Conservation (phyloP, 2,797 vertebrate species). For the Pangasius larnaudii region DNA sequence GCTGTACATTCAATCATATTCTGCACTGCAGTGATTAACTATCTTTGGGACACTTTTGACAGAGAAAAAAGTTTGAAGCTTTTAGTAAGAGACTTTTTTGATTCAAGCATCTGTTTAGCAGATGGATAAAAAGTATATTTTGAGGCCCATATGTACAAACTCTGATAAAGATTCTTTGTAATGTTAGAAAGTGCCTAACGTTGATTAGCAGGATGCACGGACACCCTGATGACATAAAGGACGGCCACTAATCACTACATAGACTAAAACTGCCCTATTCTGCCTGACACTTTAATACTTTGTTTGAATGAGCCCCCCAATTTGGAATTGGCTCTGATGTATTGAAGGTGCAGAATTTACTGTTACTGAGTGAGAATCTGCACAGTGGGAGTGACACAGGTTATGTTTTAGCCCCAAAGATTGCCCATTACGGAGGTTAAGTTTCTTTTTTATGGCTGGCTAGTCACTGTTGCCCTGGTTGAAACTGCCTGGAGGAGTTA, state of each 20-base stretch:
- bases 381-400: constrained; percentile 52
- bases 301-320: constrained; percentile 57
- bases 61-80: neutral
- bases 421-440: constrained; percentile 61
- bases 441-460: constrained; percentile 59
- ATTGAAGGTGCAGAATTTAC: constrained; percentile 56
- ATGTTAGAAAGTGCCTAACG: constrained; percentile 46
- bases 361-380: constrained; percentile 48
- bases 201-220: constrained; percentile 55
- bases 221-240: constrained; percentile 57
- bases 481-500: constrained; percentile 50
- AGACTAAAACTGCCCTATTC: constrained; percentile 59
- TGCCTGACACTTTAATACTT: constrained; percentile 60
- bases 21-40: neutral
- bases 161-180: constrained; percentile 27
- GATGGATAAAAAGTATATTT: constrained; percentile 1
- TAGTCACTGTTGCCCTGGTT: constrained; percentile 43
- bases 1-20: neutral
- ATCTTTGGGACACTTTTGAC: neutral
- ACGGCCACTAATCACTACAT: constrained; percentile 58
- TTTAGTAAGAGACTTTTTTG: neutral
- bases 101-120: constrained; percentile 1
- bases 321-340: constrained; percentile 53
- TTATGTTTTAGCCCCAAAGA: constrained; percentile 61
- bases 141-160: neutral